phyloP scores from a whole-genome alignment of 2,797 vertebrate genomes.

The Sciaenops ocellatus region DNA sequence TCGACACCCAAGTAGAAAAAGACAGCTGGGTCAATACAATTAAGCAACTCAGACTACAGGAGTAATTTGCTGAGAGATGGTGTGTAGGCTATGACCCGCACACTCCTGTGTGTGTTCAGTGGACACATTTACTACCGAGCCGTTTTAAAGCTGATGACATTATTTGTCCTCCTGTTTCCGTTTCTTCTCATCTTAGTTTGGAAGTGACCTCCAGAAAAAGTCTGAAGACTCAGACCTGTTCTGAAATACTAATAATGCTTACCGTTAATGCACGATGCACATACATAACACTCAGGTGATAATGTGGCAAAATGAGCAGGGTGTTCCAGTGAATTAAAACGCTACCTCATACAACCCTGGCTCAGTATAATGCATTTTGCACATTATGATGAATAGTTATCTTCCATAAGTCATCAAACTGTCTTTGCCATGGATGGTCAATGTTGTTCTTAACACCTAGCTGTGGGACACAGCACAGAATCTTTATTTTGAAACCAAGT shows the following conservation, averaged over 20 bases:
- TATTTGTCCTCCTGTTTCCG: slow-evolving; percentile 44
- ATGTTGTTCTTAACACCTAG: not conserved
- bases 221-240: slow-evolving; percentile 3
- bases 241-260: not conserved
- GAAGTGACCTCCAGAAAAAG: slow-evolving; percentile 35
- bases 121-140: slow-evolving; percentile 29
- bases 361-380: not conserved
- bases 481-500: not conserved
- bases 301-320: not conserved
- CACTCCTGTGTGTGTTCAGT: slow-evolving; percentile 32
- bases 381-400: slow-evolving; percentile 1
- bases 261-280: not conserved
- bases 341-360: not conserved
- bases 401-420: not conserved
- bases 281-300: not conserved
- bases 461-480: not conserved
- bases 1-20: slow-evolving; percentile 32
- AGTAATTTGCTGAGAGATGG: slow-evolving; percentile 56
- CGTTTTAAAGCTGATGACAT: slow-evolving; percentile 35
- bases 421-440: not conserved
- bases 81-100: slow-evolving; percentile 43
- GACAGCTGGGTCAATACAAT: slow-evolving; percentile 60
- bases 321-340: slow-evolving; percentile 7
- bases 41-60: slow-evolving; percentile 40
- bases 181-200: slow-evolving; percentile 31